phyloP scores from a whole-genome alignment of 2,113 vertebrate species.

The Tragelaphus buxtoni region DNA sequence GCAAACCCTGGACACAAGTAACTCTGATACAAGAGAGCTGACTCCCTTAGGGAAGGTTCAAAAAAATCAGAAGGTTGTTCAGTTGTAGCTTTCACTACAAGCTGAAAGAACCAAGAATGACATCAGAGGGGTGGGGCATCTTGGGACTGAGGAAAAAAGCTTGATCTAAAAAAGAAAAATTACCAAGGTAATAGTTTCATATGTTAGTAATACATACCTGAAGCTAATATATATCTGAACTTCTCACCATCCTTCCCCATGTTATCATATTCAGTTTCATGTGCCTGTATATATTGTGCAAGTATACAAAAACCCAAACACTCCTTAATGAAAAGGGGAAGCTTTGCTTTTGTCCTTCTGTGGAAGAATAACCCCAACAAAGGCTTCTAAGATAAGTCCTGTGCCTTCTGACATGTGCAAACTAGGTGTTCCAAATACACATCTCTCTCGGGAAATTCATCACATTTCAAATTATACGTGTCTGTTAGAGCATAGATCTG shows the following conservation, averaged over 20 bases:
- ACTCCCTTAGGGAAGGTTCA: not conserved
- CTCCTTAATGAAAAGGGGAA: not conserved
- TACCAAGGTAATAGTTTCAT: not conserved
- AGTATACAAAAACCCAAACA: not conserved
- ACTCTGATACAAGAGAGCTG: not conserved
- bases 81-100: not conserved
- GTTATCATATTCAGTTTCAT: not conserved
- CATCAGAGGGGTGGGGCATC: not conserved
- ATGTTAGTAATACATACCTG: not conserved
- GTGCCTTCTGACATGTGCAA: slow-evolving; percentile 17
- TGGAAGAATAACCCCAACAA: not conserved
- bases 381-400: not conserved
- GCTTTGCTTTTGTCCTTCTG: not conserved
- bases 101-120: not conserved
- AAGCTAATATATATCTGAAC: not conserved
- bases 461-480: slow-evolving; percentile 58
- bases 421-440: slow-evolving; percentile 34
- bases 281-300: not conserved
- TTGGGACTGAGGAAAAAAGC: not conserved
- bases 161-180: not conserved
- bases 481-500: slow-evolving; percentile 45
- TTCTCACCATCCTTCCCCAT: not conserved
- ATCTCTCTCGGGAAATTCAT: slow-evolving; percentile 43
- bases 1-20: not conserved
- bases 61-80: not conserved